Evolutionary conservation across 2,888 invertebrate genomes (phyloP).

Genomic region (Sisyra nigra): DNA sequence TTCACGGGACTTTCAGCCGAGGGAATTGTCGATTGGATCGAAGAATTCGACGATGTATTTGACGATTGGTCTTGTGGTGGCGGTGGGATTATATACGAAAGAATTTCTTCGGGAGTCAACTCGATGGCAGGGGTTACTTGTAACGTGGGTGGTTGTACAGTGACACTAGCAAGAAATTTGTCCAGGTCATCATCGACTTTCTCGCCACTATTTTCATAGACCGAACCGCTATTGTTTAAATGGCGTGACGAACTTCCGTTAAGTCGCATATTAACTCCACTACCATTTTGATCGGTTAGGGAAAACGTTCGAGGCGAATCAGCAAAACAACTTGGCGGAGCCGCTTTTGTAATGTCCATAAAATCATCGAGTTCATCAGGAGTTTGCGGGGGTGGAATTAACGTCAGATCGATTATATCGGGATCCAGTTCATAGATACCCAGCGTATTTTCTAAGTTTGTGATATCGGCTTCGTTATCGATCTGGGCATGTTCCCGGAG

Average conservation of each 20-base stretch:
- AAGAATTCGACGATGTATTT: conserved; percentile 4
- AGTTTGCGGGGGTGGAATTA: conserved; percentile 73
- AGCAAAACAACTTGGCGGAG: conserved; percentile 61
- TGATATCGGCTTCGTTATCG: conserved; percentile 24
- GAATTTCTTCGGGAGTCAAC: conserved; percentile 66
- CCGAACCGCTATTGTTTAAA: not conserved
- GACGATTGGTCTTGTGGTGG: conserved; percentile 34
- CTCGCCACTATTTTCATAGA: conserved; percentile 16
- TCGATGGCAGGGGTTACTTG: conserved; percentile 59
- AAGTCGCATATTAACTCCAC: not conserved
- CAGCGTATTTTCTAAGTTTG: conserved; percentile 24
- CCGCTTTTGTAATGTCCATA: conserved; percentile 44
- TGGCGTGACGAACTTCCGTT: not conserved
- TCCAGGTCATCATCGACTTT: conserved; percentile 48
- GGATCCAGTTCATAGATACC: conserved; percentile 53
- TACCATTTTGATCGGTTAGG: conserved; percentile 16
- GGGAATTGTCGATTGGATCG: conserved; percentile 2
- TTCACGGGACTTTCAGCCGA: conserved; percentile 1
- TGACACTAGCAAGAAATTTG: conserved; percentile 66
- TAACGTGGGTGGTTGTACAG: conserved; percentile 65
- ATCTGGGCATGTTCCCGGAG: conserved; percentile 48
- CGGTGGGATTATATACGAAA: conserved; percentile 71
- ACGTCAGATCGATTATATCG: conserved; percentile 78
- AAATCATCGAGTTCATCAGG: conserved; percentile 64
- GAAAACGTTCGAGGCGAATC: conserved; percentile 29